Base-by-base conservation (phyloP, 2,888 invertebrate genomes). In the Euproctis similis region DNA sequence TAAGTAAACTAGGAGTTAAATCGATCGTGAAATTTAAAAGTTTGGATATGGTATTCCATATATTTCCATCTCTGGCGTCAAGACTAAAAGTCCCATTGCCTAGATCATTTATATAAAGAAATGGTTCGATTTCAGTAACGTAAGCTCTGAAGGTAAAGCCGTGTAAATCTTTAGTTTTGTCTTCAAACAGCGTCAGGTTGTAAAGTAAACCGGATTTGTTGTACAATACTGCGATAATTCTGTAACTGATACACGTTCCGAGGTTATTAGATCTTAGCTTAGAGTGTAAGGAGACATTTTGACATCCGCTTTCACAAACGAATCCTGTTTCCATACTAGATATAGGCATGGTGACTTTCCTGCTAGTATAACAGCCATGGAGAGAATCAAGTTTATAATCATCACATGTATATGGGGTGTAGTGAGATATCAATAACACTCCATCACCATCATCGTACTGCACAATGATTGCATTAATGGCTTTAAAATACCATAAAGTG, bases 1-100 rank as follows among this genome's bases (percentile, higher is more conserved):
- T 34, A 1, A 47, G 39, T 2, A 30, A 12, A 28, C 56, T 58
- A 1, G 69, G 57, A 8, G 61, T 52, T 1, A 80, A 32, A 36
- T 78, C 71, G 4, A 81, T 59, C 4, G 54, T 61, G 28, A 81
- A 82, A 35, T 82, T 84, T 58, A 82, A 63, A 1, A 63, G 45
- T 22, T 65, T 33, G 0, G 73, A 42, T 34, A 78, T 53, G 2
- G 61, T 59, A 7, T 53, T 72, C 82, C 84, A 84, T 9, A 82
- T 48, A 10, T 36, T 47, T 2, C 80, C 84, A 40, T 84, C 82
- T 50, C 84, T 59, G 10, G 53, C 36, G 17, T 42, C 30, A 4
- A 80, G 36, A 1, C 46, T 53, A 26, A 57, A 72, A 0, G 49
- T 61, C 6, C 66, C 69, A 33, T 75, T 53, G 3, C 36, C 46